These are phyloP conservation scores for Coelogynopora nodosa DNA, from an alignment of 2,888 invertebrate species.

Conservation along the genomic window DNA sequence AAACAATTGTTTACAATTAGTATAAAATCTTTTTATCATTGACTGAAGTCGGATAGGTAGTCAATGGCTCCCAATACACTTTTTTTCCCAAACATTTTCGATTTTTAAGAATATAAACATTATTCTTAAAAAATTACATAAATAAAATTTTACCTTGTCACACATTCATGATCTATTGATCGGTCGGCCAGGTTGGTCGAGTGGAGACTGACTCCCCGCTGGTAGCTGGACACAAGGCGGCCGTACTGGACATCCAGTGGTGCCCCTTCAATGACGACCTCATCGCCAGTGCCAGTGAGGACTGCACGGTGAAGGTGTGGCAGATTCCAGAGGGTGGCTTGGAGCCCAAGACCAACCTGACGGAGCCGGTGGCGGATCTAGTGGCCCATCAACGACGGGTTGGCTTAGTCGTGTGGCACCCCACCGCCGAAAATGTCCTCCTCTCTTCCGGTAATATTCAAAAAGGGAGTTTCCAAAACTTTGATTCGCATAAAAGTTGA, in stretches of 20 bases:
- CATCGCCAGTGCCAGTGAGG: conserved; percentile 88
- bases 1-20: no score
- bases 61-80: no score
- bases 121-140: no score
- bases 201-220: conserved; percentile 73
- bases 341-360: conserved; percentile 67
- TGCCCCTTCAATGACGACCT: conserved; percentile 94
- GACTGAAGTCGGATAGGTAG: no score
- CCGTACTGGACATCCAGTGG: conserved; percentile 88
- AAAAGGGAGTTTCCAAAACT: no score
- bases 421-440: conserved; percentile 82
- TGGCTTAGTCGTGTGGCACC: conserved; percentile 86
- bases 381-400: conserved; percentile 84
- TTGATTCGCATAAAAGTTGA: no score
- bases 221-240: conserved; percentile 88
- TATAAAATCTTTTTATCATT: no score
- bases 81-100: no score
- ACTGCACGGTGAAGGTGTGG: conserved; percentile 83
- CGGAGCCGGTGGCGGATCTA: conserved; percentile 80
- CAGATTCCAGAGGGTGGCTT: conserved; percentile 86
- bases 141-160: no score
- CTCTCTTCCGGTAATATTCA: conserved; percentile 76
- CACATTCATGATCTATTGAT: no score
- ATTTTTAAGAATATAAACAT: no score
- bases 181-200: conserved; percentile 67